A percentile compares a stretch with the other conserved stretches of the same genome.
Evolutionary conservation across 1,140 invertebrate genomes (phyloP).

Genomic region (Rhagoletis pomonella): DNA sequence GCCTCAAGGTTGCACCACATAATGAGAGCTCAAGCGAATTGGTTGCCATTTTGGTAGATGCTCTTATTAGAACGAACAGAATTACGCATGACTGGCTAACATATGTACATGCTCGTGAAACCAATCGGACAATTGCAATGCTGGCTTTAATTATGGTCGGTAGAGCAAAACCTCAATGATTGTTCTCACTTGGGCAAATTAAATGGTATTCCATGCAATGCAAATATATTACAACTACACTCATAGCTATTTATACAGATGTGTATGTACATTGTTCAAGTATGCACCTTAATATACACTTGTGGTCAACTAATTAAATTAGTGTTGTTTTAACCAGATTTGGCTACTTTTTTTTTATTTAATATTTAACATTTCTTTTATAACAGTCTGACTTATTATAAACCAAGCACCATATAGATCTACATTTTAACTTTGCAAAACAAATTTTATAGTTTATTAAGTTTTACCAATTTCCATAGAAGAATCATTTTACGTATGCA

Average conservation of each 20-base stretch:
- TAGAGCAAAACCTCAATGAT: constrained; percentile 20
- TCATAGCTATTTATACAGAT: not conserved
- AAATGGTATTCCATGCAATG: constrained; percentile 3
- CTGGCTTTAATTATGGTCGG: constrained; percentile 3
- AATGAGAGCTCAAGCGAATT: not conserved
- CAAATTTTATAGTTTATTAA: no score
- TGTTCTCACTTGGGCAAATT: constrained; percentile 22
- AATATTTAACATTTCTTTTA: no score
- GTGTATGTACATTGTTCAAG: not conserved
- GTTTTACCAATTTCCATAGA: no score
- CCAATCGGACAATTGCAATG: not conserved
- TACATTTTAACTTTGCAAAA: no score
- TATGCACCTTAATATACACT: no score
- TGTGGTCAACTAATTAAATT: no score
- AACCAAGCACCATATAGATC: no score
- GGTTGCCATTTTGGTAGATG: constrained; percentile 7
- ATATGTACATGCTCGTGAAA: not conserved
- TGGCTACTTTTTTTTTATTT: no score
- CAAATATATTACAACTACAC: no score
- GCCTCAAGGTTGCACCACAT: not conserved
- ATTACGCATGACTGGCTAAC: not conserved
- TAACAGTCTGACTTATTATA: no score
- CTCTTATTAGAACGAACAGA: not conserved
- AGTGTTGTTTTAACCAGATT: no score
- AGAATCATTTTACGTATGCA: no score